phyloP scores from a whole-genome alignment of 2,888 invertebrate species.

The Oeneis ivallda region DNA sequence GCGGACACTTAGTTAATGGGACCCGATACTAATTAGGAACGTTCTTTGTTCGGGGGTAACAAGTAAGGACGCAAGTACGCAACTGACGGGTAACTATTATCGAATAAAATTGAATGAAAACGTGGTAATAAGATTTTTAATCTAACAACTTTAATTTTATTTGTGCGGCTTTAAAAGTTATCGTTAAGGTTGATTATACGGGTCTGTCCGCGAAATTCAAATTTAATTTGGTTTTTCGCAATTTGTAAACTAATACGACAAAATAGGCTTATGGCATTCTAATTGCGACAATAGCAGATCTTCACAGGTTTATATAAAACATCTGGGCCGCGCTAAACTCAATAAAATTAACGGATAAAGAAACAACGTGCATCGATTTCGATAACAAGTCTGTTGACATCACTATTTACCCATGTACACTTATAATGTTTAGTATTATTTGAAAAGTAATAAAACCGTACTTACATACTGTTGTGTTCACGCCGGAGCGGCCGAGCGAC shows the following conservation, averaged over 20 bases:
- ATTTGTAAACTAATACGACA: no score
- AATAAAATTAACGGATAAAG: no score
- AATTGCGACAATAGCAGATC: no score
- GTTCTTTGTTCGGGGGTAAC: conserved; percentile 45
- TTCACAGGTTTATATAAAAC: no score
- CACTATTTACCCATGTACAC: conserved; percentile 5
- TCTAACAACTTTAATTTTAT: no score
- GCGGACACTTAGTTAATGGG: conserved; percentile 48
- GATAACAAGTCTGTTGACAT: background rate
- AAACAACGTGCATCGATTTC: background rate
- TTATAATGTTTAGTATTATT: conserved; percentile 41
- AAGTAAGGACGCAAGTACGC: background rate
- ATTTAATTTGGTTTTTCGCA: no score
- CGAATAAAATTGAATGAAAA: background rate
- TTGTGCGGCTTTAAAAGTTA: no score
- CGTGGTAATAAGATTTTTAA: background rate
- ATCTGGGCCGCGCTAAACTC: no score
- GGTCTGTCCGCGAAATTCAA: no score
- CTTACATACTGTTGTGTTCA: conserved; percentile 66
- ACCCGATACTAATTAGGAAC: conserved; percentile 48
- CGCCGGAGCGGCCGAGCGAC: conserved; percentile 47
- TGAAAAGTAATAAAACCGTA: conserved; percentile 49
- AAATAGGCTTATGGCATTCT: no score
- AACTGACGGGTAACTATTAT: background rate
- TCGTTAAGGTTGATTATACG: no score